Evolutionary conservation across 2,888 invertebrate genomes (phyloP).

Genomic region (Pristionchus exspectatus): DNA sequence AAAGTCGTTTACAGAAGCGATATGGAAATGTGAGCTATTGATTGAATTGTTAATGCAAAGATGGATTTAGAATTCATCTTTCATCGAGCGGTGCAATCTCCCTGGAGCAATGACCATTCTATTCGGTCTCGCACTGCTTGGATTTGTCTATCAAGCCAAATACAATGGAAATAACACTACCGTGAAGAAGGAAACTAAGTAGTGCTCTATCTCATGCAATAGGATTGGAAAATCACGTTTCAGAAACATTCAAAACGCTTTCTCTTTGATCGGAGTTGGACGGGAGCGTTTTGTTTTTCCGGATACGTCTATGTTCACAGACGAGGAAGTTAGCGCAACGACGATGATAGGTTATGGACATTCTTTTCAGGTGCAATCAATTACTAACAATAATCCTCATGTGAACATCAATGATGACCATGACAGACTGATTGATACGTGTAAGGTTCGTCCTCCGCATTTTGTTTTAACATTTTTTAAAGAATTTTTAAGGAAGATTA

Average conservation of each 20-base stretch:
- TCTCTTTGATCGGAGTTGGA: neutral
- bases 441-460: neutral
- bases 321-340: neutral
- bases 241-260: neutral
- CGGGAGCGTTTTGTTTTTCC: neutral
- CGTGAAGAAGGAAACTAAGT: neutral
- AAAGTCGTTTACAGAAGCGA: neutral
- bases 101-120: neutral
- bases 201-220: neutral
- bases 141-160: slow-evolving; percentile 13
- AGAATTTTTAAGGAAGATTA: neutral
- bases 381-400: neutral
- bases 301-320: neutral
- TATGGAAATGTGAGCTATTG: neutral
- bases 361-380: neutral
- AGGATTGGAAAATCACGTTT: neutral
- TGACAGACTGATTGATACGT: neutral
- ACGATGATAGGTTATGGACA: neutral
- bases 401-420: neutral
- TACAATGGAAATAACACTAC: slow-evolving; percentile 5
- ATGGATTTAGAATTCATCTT: neutral
- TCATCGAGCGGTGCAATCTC: neutral
- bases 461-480: neutral
- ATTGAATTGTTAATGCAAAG: neutral
- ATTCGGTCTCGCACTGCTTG: neutral